Base-by-base conservation (phyloP, 1,140 invertebrate species). In the Drosophila santomea region DNA sequence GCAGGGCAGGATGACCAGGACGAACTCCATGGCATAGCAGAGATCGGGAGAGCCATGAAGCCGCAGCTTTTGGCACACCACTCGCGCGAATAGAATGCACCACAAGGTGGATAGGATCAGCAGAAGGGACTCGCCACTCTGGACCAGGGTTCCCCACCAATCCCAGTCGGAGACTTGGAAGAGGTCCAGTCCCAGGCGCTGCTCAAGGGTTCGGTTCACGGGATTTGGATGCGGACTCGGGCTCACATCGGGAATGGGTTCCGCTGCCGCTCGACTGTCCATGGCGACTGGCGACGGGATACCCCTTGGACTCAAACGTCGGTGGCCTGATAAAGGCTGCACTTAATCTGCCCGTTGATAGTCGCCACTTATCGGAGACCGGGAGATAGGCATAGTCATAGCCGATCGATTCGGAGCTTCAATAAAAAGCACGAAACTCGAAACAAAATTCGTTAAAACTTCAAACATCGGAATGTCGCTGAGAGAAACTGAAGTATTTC, bases 51-150 rank as follows among this genome's bases (percentile, higher is more conserved):
- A 74, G 3, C 25, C 25, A 8, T 35, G 10, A 3, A 41, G 35
- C 3, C 50, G 25, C 11, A 75, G 3, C 11, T 48, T 55, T 12
- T 82, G 63, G 17, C 63, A 74, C 5, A 66, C 43, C 35, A 77
- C 23, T 2, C 83, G 73, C 0, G 84, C 76, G 25, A 88, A 7
- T 0, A 89, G 41, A 8, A 88, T 63, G 14, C 80, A 78, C 52
- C 64, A 77, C 5, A 83, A 88, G 17, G 64, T 89, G 38, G 68
- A 48, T 20, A 84, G 45, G 20, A 88, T 89, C 2, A 79, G 64
- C 17, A 71, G 23, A n/a, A 77, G 12, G 3, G 84, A 63, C 15
- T 48, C 56, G 23, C 66, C 61, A 44, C 61, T 55, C 39, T 77
- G 76, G 8, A 38, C 28, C 7, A 88, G 17, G 0, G 80, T 62